These are phyloP conservation scores for Nemoura dubitans DNA, from an alignment of 2,888 invertebrate genomes.

Conservation along the genomic window DNA sequence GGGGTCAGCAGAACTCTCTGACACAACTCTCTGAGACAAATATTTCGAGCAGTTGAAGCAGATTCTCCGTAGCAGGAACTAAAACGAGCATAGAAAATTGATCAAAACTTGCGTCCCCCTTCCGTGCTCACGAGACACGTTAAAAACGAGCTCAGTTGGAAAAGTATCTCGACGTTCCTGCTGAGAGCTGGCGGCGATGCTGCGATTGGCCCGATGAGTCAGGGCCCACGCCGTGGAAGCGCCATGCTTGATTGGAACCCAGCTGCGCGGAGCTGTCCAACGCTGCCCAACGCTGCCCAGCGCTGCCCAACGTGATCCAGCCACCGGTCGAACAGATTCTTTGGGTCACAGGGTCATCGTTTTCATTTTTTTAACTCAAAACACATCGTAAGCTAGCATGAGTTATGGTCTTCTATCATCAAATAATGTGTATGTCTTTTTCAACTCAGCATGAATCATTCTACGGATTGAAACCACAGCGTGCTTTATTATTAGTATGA, in stretches of 20 bases:
- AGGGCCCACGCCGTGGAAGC: neutral
- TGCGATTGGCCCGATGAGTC: neutral
- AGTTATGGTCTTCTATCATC: neutral
- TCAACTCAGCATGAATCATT: neutral
- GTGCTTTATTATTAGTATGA: neutral
- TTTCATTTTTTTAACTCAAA: neutral
- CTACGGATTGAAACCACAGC: neutral
- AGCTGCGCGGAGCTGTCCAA: neutral
- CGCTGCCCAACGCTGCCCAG: neutral
- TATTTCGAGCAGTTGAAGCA: neutral
- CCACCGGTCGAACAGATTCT: conserved; percentile 16
- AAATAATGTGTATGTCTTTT: neutral
- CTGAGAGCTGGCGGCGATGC: neutral
- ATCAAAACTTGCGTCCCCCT: neutral
- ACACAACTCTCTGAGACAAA: neutral
- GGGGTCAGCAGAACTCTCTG: neutral
- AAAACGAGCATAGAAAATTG: neutral
- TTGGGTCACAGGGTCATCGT: conserved; percentile 22
- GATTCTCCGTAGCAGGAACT: neutral
- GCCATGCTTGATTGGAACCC: conserved; percentile 30
- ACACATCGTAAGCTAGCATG: neutral
- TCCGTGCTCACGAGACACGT: neutral
- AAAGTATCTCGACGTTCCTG: neutral
- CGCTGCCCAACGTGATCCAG: neutral
- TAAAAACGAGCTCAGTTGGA: neutral